phyloP scores from a whole-genome alignment of 2,888 invertebrate species.

The Sesamia inferens region DNA sequence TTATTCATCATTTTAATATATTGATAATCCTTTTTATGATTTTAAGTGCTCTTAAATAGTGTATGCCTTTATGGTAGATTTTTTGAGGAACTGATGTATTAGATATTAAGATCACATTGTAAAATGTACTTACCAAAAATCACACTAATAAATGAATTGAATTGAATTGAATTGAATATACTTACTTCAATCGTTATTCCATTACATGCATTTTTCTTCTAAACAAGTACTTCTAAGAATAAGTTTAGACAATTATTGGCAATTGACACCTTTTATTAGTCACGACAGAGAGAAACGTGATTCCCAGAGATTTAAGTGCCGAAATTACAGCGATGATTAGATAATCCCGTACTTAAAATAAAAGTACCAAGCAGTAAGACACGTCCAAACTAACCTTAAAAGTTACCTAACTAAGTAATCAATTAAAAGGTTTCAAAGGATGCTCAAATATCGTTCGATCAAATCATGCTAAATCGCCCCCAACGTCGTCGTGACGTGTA shows the following conservation, averaged over 20 bases:
- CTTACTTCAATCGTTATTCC: constrained; percentile 21
- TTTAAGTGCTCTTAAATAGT: no score
- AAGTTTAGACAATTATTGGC: constrained; percentile 43
- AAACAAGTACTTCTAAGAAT: constrained; percentile 35
- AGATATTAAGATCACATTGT: no score
- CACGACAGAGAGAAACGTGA: constrained; percentile 40
- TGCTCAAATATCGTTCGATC: constrained; percentile 56
- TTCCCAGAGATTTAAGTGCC: constrained; percentile 28
- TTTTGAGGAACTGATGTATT: no score
- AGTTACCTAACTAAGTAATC: constrained; percentile 38
- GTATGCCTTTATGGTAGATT: no score
- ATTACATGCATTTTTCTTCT: constrained; percentile 36
- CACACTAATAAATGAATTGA: no score
- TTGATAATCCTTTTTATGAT: no score
- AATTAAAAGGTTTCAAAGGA: constrained; percentile 59
- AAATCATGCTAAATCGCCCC: constrained; percentile 69
- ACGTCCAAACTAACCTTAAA: constrained; percentile 48
- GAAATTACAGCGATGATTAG: constrained; percentile 37
- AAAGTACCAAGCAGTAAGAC: background rate
- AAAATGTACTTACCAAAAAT: no score
- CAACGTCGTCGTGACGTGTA: constrained; percentile 71
- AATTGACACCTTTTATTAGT: constrained; percentile 51
- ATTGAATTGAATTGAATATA: no score
- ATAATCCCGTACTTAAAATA: constrained; percentile 16
- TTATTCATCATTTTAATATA: no score